Base-by-base conservation (phyloP, 2,888 invertebrate genomes). In the Hirtodrosophila histrioides region DNA sequence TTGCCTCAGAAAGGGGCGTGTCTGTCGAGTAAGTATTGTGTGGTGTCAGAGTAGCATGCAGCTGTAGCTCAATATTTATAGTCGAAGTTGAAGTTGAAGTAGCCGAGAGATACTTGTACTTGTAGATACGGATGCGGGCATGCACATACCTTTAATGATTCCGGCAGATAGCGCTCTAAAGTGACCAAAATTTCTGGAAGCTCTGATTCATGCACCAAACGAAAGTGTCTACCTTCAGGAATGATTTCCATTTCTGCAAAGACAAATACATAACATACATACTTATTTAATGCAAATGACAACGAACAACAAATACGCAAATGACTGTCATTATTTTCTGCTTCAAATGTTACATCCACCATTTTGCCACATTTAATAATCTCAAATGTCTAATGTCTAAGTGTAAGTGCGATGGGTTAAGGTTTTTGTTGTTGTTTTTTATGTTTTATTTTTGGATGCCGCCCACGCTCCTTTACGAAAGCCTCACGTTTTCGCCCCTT, bases 151-250 rank as follows among this genome's bases (percentile, higher is more conserved):
- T 97, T 97, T 89, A 97, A 93, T 90, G 96, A 96, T 93, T 96
- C 95, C 90, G 97, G 96, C 93, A 96, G 94, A 93, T 95, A 95
- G 92, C 94, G 94, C 91, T 94, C 94, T 91, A 97, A 94, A 91
- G 95, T 93, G 92, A 95, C 94, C 92, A 96, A 93, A 91, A 97
- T 94, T 92, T 95, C 94, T 91, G 96, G 95, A 93, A 96, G 94
- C 93, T 97, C 96, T 92, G 95, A 95, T 93, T 95, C 95, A 93
- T 94, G 93, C 92, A 96, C 95, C 94, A 96, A 94, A 94, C 96
- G 95, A 93, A 97, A 97, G 94, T 96, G 95, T 94, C 94, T 95
- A 91, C 95, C 96, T 93, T 96, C 95, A 92, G 95, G 93, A 93
- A 95, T 94, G 94, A 95, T 94, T 95, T 95, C 95, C 95, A 96